Evolutionary conservation across 1,140 invertebrate genomes (phyloP), one percentile per base, ranked within the genome.

Genomic region (Hirudo medicinalis): DNA sequence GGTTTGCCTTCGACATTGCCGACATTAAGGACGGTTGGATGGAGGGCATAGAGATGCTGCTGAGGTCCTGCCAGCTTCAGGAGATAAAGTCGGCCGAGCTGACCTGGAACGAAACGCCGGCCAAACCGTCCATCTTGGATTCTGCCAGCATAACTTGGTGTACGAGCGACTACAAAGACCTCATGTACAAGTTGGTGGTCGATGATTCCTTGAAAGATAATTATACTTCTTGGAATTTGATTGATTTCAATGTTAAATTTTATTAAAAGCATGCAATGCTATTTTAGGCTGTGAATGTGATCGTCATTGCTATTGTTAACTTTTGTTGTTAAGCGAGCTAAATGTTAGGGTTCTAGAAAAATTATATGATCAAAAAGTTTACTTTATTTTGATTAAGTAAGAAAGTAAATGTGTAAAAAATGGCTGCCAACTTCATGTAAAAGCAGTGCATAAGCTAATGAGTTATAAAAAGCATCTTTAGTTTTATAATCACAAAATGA

Each of bases 21-120:
- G 77, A 80, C 67, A 40, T 73, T 22, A 73, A 73, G 36, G 78
- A 79, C 71, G 74, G 77, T 15, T 80, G 76, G 73, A 69, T 78
- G 15, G 60, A 75, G 9, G 74, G 76, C 40, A 55, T 81, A 0
- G 72, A 78, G 53, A 73, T 72, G 36, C 60, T 80, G n/a, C 55
- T 79, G 36, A 40, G 71, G n/a, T 72, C 73, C 15, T 57, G 76
- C 25, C 72, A 75, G 19, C 73, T 75, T 15, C 69, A 72, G 27
- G 75, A 78, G 22, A 67, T 79, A 20, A 73, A 72, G 54, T 77
- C 77, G 73, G 77, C 76, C 11, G 71, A 77, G 29, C 72, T 81
- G 40, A 79, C 80, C 74, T 81, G 79, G 79, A 81, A 79, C 53
- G 78, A 79, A 66, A 80, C 78, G 4, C 79, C 80, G 13, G 71